Conservation (phyloP, 2,797 vertebrate genomes). For the Microctenopoma steveboyesi region DNA sequence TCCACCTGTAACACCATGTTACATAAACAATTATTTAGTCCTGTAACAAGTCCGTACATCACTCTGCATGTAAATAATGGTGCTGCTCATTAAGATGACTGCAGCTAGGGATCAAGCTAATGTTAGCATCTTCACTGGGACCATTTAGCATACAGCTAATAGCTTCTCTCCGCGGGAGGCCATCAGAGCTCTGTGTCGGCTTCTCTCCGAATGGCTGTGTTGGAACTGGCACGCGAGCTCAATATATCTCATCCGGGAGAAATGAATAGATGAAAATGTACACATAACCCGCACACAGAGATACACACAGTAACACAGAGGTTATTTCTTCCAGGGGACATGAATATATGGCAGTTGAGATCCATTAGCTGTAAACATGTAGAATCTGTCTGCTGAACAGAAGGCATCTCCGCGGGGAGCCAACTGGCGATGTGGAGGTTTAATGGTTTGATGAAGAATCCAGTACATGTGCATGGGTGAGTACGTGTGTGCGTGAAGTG, state of each 20-base stretch:
- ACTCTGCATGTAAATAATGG: slow-evolving; percentile 64
- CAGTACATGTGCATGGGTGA: slow-evolving; percentile 17
- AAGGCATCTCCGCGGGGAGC: slow-evolving; percentile 70
- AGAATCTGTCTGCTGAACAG: slow-evolving; percentile 76
- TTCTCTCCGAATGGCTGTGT: slow-evolving; percentile 57
- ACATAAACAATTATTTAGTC: slow-evolving; percentile 33
- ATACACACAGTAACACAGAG: slow-evolving; percentile 38
- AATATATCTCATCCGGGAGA: slow-evolving; percentile 58
- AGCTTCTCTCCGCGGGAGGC: slow-evolving; percentile 66
- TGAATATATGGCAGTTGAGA: slow-evolving; percentile 74
- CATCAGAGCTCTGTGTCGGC: slow-evolving; percentile 54
- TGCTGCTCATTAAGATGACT: slow-evolving; percentile 60
- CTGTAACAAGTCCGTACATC: slow-evolving; percentile 28
- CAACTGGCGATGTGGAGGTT: slow-evolving; percentile 57
- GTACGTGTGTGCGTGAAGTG: not conserved
- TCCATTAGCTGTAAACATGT: slow-evolving; percentile 79
- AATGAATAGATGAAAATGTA: slow-evolving; percentile 61
- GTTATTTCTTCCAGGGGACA: slow-evolving; percentile 65
- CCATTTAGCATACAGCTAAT: slow-evolving; percentile 74
- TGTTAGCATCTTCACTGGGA: slow-evolving; percentile 71
- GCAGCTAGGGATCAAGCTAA: slow-evolving; percentile 67
- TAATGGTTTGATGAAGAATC: slow-evolving; percentile 58
- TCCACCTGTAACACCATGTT: slow-evolving; percentile 20
- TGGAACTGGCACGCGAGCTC: slow-evolving; percentile 42
- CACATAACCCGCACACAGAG: slow-evolving; percentile 45